Percentiles rank a stretch among this genome's conserved stretches.
phyloP scores from a whole-genome alignment of 1,140 invertebrate genomes.

The Aphaenogaster ashmeadi region DNA sequence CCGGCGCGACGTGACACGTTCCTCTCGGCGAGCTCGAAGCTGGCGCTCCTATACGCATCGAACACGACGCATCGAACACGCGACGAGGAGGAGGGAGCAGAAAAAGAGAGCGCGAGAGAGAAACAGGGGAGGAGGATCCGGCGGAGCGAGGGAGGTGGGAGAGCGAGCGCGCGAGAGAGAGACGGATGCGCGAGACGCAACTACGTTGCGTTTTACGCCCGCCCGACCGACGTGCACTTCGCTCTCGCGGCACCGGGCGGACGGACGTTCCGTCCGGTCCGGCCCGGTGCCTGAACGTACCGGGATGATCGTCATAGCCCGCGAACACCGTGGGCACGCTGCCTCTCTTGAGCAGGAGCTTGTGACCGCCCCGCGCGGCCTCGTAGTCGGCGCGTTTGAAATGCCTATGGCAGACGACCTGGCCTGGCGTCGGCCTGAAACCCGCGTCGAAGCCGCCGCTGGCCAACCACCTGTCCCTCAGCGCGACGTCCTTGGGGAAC shows the following conservation, averaged over 20 bases:
- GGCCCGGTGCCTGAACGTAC: constrained; percentile 30
- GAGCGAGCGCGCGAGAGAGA: background rate
- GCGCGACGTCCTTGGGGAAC: constrained; percentile 86
- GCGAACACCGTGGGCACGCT: constrained; percentile 86
- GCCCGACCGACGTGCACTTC: constrained; percentile 22
- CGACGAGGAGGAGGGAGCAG: background rate
- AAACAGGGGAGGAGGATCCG: background rate
- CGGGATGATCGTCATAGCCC: constrained; percentile 83
- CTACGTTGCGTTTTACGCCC: constrained; percentile 31
- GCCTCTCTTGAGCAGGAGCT: constrained; percentile 88
- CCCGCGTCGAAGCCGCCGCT: constrained; percentile 86
- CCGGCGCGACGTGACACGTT: constrained; percentile 16
- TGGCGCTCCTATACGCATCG: constrained; percentile 28
- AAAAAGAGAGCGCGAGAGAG: background rate
- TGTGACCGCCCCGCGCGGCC: constrained; percentile 87
- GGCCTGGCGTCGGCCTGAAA: constrained; percentile 87
- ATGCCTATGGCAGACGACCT: constrained; percentile 89
- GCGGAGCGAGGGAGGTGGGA: background rate
- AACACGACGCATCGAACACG: constrained; percentile 9
- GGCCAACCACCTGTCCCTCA: constrained; percentile 86
- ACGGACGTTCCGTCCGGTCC: background rate
- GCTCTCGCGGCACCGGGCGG: background rate
- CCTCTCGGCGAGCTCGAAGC: constrained; percentile 18
- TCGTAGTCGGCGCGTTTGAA: constrained; percentile 90
- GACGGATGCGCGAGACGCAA: constrained; percentile 29